phyloP scores from a whole-genome alignment of 1,140 invertebrate genomes.

The Drosophila hydei region DNA sequence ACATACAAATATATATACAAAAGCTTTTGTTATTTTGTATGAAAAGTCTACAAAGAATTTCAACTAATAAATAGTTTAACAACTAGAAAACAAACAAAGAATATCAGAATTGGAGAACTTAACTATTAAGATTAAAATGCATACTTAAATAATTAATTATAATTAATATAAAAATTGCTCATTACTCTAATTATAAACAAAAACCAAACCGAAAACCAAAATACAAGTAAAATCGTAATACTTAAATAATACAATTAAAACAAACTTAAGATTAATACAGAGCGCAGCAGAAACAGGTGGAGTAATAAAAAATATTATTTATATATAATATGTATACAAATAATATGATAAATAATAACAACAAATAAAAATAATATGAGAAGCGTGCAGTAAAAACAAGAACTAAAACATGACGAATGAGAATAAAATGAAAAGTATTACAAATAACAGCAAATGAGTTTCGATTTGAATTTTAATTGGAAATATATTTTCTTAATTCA shows the following conservation, averaged over 20 bases:
- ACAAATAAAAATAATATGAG: slow-evolving; percentile 17
- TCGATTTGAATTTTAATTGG: background rate
- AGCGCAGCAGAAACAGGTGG: slow-evolving; percentile 61
- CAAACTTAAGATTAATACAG: slow-evolving; percentile 64
- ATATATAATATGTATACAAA: slow-evolving; percentile 57
- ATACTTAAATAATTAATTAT: slow-evolving; percentile 73
- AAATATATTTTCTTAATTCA: background rate
- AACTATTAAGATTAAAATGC: slow-evolving; percentile 62
- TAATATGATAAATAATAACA: background rate
- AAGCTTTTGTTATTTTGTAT: slow-evolving; percentile 66
- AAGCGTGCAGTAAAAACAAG: slow-evolving; percentile 20
- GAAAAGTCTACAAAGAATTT: slow-evolving; percentile 69
- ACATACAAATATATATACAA: slow-evolving; percentile 24
- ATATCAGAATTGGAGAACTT: slow-evolving; percentile 43
- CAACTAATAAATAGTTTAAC: slow-evolving; percentile 55
- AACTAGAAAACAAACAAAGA: slow-evolving; percentile 39
- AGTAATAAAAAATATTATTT: slow-evolving; percentile 64
- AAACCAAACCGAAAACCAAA: slow-evolving; percentile 41
- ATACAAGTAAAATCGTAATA: slow-evolving; percentile 67
- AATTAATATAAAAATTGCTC: slow-evolving; percentile 75
- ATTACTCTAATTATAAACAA: slow-evolving; percentile 74
- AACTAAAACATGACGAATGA: slow-evolving; percentile 12
- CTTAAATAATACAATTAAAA: slow-evolving; percentile 69
- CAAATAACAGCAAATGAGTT: slow-evolving; percentile 16
- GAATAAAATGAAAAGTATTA: slow-evolving; percentile 71